Evolutionary conservation across 1,140 invertebrate species (phyloP), one percentile per base, ranked within the genome.

Genomic region (Mactra quadrangularis): DNA sequence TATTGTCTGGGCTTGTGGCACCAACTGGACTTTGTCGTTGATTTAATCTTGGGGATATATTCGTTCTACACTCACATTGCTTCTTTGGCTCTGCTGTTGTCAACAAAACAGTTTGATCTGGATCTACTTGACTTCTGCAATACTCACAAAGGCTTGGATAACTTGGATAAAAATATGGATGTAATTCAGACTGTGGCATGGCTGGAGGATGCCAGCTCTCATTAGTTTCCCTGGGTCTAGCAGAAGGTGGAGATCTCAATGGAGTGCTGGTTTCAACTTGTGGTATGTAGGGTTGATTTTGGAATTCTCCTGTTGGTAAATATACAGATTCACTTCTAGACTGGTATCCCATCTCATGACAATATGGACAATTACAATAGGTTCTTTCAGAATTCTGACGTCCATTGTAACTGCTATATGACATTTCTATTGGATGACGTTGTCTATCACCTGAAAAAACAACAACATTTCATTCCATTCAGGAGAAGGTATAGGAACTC

Each of bases 41-140:
- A 15, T 41, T 41, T 6, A 7, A 7, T 41, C 38, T 41, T 7
- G 38, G 6, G 15, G 17, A 45, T n/a, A n/a, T n/a, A n/a, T n/a
- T n/a, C n/a, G n/a, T n/a, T n/a, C n/a, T n/a, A n/a, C 35, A 45
- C 1, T 47, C 64, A 68, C 19, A 25, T 13, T 17, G 15, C 35
- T 45, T 68, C 27, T 29, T 68, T 41, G 6, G 11, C 47, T 41
- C 47, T 1, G 17, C 13, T 31, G 47, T 15, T 29, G 64, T 68
- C 31, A 68, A 25, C 27, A 38, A 27, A 19, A 47, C 38, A 27
- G 64, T 68, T 31, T 68, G 41, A 1, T 68, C 64, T 7, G 64
- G 45, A 31, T 68, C 64, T 17, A 41, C 31, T 3, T 13, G 17
- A 29, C 47, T 19, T 41, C 64, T 68, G 27, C 64, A 68, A 27